Conservation (phyloP, 2,113 vertebrate genomes). For the Galeopterus variegatus region DNA sequence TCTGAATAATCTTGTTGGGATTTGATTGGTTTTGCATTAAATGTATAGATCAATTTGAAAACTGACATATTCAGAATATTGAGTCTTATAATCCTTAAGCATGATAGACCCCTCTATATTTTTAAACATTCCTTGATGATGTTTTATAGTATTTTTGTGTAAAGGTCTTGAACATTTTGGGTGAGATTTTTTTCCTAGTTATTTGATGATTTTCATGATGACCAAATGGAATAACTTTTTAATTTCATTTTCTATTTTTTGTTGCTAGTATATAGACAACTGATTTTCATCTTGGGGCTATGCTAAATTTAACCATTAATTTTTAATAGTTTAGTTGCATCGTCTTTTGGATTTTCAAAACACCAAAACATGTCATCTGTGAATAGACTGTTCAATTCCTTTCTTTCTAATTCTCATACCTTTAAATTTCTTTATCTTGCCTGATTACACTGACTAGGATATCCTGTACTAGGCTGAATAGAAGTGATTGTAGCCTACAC, state of each 20-base stretch:
- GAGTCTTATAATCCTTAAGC: not conserved
- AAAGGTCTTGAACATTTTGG: not conserved
- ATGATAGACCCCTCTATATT: not conserved
- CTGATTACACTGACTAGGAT: not conserved
- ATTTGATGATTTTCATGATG: not conserved
- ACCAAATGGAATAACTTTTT: not conserved
- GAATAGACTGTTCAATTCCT: not conserved
- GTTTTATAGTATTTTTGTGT: not conserved
- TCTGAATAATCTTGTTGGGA: not conserved
- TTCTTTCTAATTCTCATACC: not conserved
- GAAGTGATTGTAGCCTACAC: not conserved
- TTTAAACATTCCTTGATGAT: not conserved
- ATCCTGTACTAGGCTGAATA: not conserved
- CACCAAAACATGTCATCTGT: not conserved
- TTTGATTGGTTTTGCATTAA: not conserved
- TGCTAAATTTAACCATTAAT: slow-evolving; percentile 4
- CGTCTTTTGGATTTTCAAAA: slow-evolving; percentile 25
- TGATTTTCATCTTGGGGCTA: not conserved
- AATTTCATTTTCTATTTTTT: slow-evolving; percentile 44
- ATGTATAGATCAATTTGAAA: not conserved
- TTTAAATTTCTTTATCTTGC: slow-evolving; percentile 1
- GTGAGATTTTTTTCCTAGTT: not conserved
- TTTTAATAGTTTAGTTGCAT: slow-evolving; percentile 6
- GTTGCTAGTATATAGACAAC: not conserved
- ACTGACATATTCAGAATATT: not conserved